Conservation (phyloP, 2,113 vertebrate genomes). For the Pterocles orientalis region DNA sequence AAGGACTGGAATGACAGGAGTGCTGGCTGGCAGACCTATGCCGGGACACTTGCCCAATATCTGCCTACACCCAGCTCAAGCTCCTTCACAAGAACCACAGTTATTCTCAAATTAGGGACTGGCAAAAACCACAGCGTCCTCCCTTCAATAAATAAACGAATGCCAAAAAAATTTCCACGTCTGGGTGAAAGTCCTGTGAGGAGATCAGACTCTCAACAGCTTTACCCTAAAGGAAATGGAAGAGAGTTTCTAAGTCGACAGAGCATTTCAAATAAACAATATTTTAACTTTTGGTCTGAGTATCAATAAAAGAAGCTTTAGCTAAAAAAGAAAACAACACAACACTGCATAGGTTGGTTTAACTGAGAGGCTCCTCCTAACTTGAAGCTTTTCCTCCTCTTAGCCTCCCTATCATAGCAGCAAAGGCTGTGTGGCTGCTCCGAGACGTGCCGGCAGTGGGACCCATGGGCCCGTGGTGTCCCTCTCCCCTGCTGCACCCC, state of each 20-base stretch:
- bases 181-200: neutral
- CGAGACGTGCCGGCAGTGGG: rapidly evolving
- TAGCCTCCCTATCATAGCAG: neutral
- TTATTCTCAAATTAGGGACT: neutral
- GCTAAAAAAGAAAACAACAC: neutral
- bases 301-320: neutral
- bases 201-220: neutral
- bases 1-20: neutral
- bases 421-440: neutral
- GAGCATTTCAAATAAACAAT: neutral
- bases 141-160: neutral
- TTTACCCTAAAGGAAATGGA: neutral
- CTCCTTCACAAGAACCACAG: neutral
- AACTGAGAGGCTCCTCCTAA: neutral
- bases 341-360: neutral
- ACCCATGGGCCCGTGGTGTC: rapidly evolving
- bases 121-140: neutral
- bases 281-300: neutral
- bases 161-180: neutral
- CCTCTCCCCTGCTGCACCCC: rapidly evolving
- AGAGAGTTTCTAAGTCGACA: neutral
- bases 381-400: neutral
- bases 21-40: neutral
- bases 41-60: neutral
- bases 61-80: neutral